Base-by-base conservation (phyloP, 1,140 invertebrate species). In the Cylas formicarius region DNA sequence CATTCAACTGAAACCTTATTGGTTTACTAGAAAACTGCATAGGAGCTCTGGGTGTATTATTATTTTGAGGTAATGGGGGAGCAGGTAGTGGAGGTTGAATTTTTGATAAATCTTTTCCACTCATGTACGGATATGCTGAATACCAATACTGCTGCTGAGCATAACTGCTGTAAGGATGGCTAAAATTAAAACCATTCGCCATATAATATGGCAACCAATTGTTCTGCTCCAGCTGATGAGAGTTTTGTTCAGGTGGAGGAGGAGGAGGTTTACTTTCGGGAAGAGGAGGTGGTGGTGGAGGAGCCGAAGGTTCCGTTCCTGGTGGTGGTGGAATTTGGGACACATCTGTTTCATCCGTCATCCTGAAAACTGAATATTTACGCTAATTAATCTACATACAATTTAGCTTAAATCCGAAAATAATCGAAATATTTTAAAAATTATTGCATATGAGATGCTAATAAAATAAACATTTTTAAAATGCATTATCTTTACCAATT, bases 1-100 rank as follows among this genome's bases (percentile, higher is more conserved):
- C 50, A 32, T 56, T 56, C 17, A 62, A 41, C 38, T 59, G 58
- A 44, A 62, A 62, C 28, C 56, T 43, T 19, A 62, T 54, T 11
- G 51, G 56, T n/a, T 51, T 51, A 31, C 50, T 53, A 22, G 46
- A 43, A 33, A 52, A 47, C 2, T 55, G 53, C 11, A 44, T 19
- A 17, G 39, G 40, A n/a, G 44, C 31, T 19, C 29, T 28, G 17
- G 35, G 35, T 13, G 48, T 24, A 29, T 24, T 32, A 13, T 9
- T 22, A 7, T 14, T 20, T 17, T 51, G 55, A 19, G 32, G 28
- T 29, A 53, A 42, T 17, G 39, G 35, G 9, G 33, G 44, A 20
- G 53, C 48, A 9, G 57, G 57, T 18, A 60, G 24, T 35, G 57
- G 55, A 18, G 55, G 47, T 36, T 60, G 51, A 36, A 48, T 27